phyloP scores from a whole-genome alignment of 2,797 vertebrate species.

The Tauraco hartlaubi region DNA sequence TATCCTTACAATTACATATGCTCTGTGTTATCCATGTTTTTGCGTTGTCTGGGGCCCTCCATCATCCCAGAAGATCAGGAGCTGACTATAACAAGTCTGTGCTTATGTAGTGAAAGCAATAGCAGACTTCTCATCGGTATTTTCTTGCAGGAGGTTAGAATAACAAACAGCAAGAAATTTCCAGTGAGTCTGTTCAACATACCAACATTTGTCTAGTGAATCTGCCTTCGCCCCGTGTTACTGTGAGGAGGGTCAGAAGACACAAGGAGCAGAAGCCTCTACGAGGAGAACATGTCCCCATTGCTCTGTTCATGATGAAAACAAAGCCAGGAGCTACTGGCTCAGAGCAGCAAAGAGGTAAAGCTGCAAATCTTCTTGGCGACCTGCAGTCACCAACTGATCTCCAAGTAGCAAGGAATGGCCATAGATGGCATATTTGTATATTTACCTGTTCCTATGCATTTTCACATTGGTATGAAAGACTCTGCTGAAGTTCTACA shows the following conservation, averaged over 20 bases:
- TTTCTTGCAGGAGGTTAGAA: neutral
- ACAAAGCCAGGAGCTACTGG: neutral
- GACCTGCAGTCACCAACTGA: fast-evolving
- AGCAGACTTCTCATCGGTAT: neutral
- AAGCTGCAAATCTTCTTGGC: neutral
- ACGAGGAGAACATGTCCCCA: fast-evolving
- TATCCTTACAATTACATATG: neutral
- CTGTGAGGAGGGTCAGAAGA: neutral
- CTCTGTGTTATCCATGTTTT: neutral
- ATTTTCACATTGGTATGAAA: neutral
- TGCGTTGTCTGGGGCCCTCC: neutral
- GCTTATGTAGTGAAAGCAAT: neutral
- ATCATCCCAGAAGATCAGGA: neutral
- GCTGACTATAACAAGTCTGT: neutral
- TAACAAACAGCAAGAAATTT: neutral
- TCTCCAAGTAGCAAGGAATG: neutral
- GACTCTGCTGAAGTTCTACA: neutral
- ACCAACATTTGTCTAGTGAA: neutral
- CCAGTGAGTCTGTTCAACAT: neutral
- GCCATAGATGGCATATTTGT: neutral
- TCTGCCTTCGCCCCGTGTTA: fast-evolving
- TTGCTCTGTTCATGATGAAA: neutral
- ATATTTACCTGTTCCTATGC: neutral
- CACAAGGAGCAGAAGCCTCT: neutral
- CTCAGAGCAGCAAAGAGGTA: fast-evolving